These are phyloP conservation scores for Rhodeus uyekii DNA, from an alignment of 2,797 vertebrate species.

Conservation along the genomic window DNA sequence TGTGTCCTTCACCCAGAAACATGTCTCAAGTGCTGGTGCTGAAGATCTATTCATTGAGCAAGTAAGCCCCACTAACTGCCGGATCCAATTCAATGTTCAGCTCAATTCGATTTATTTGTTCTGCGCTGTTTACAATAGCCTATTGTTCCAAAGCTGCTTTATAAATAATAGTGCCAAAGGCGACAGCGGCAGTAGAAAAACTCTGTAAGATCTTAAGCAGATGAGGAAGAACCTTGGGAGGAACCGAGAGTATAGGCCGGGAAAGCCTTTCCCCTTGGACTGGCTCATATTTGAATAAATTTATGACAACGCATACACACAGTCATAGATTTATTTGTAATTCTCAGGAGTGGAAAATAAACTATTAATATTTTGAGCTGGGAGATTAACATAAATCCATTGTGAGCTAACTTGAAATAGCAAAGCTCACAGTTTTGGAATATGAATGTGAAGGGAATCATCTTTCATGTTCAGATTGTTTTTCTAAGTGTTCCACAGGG, in stretches of 20 bases:
- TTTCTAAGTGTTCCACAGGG: conserved; percentile 58
- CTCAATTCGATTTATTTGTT: neutral
- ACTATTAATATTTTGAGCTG: conserved; percentile 37
- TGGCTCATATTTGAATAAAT: neutral
- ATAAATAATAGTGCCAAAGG: neutral
- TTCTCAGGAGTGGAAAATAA: conserved; percentile 17
- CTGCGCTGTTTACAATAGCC: neutral
- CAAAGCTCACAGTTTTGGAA: conserved; percentile 36
- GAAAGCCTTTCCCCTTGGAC: neutral
- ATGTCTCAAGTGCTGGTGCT: neutral
- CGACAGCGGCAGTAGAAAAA: neutral
- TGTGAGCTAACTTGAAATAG: conserved; percentile 32
- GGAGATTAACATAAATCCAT: conserved; percentile 39
- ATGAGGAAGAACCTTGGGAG: conserved; percentile 7
- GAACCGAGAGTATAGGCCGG: neutral
- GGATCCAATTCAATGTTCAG: neutral
- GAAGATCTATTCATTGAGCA: neutral
- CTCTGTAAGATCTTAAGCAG: neutral
- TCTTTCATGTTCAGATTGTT: conserved; percentile 61
- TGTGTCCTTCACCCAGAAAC: neutral
- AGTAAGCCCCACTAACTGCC: neutral
- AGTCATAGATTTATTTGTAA: conserved; percentile 9
- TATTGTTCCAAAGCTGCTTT: conserved; percentile 13
- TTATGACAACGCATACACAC: neutral
- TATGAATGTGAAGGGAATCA: conserved; percentile 56